Conservation (phyloP, 2,888 invertebrate species). For the Busseola fusca region DNA sequence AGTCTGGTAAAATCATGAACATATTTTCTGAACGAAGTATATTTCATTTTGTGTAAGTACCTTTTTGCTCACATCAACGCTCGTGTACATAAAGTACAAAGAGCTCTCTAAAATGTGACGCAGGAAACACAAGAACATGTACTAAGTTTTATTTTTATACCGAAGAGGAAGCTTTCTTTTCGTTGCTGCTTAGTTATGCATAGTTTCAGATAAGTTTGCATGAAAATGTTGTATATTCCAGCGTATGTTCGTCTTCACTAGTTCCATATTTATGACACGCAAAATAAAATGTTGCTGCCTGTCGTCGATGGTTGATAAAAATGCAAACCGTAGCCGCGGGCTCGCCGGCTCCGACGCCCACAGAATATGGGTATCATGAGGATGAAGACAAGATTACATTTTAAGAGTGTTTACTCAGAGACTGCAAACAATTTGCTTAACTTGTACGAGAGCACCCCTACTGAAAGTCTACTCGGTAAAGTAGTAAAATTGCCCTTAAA, state of each 20-base stretch:
- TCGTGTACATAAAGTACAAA: slow-evolving; percentile 56
- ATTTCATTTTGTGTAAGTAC: slow-evolving; percentile 38
- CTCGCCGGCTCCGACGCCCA: slow-evolving; percentile 74
- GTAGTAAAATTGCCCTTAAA: slow-evolving; percentile 61
- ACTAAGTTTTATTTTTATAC: slow-evolving; percentile 74
- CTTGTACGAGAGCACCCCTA: slow-evolving; percentile 54
- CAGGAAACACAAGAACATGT: slow-evolving; percentile 63
- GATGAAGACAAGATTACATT: slow-evolving; percentile 74
- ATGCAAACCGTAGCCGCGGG: slow-evolving; percentile 86
- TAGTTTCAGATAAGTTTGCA: slow-evolving; percentile 87
- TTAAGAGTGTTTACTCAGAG: slow-evolving; percentile 69
- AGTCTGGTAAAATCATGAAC: slow-evolving; percentile 9
- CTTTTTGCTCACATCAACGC: slow-evolving; percentile 50
- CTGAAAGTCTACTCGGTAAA: slow-evolving; percentile 52
- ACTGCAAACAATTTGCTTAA: slow-evolving; percentile 70
- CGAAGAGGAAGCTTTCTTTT: slow-evolving; percentile 72
- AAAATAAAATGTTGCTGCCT: slow-evolving; percentile 86
- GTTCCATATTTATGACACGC: slow-evolving; percentile 88
- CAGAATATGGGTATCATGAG: slow-evolving; percentile 79
- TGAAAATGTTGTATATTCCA: slow-evolving; percentile 80
- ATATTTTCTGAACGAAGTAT: slow-evolving; percentile 14
- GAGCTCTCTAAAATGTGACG: slow-evolving; percentile 60
- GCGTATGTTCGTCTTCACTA: slow-evolving; percentile 79
- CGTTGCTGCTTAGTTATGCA: slow-evolving; percentile 84
- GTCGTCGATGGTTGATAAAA: slow-evolving; percentile 86